Evolutionary conservation across 2,888 invertebrate species (phyloP), one percentile per base, ranked within the genome.

Genomic region (Acanthococcus lagerstroemiae): DNA sequence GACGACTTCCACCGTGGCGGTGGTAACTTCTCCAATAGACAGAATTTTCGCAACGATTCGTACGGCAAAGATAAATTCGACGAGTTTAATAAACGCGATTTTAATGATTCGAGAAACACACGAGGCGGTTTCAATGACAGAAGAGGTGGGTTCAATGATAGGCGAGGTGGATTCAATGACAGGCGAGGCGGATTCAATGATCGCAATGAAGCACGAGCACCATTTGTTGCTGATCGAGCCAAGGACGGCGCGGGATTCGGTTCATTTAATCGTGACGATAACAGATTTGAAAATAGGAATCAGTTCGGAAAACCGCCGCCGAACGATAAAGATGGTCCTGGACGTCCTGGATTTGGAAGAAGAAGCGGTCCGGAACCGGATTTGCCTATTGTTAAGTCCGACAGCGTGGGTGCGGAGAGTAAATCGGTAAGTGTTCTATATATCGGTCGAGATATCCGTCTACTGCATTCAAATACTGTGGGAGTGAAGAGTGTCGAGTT

Each of bases 21-120:
- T 50, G 19, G 30, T 54, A 30, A 30, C 22, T 63, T 3, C 21
- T 30, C 26, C 7, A 63, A 63, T 24, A 50, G 63, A 25, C 54
- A 37, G 9, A 63, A 63, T 37, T 37, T 52, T 44, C 15, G 21
- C 6, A 45, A 45, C 22, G 26, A 46, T 50, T n/a, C 17, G 2
- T 9, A 17, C 4, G n/a, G n/a, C 25, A n/a, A 37, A 37, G n/a
- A n/a, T n/a, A n/a, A n/a, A n/a, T n/a, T n/a, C n/a, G n/a, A n/a
- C 5, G 15, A n/a, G 15, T 19, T 19, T 4, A n/a, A n/a, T n/a
- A 37, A 37, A 9, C 15, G 15, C 15, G 46, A 45, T 45, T 17
- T n/a, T 17, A 45, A 15, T 15, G 19, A 45, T 17, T 19, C 15
- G 19, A 19, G 19, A 17, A 19, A 4, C 19, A 4, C 17, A 15